Evolutionary conservation across 2,888 invertebrate genomes (phyloP).

Genomic region (Yponomeuta plumbellus): DNA sequence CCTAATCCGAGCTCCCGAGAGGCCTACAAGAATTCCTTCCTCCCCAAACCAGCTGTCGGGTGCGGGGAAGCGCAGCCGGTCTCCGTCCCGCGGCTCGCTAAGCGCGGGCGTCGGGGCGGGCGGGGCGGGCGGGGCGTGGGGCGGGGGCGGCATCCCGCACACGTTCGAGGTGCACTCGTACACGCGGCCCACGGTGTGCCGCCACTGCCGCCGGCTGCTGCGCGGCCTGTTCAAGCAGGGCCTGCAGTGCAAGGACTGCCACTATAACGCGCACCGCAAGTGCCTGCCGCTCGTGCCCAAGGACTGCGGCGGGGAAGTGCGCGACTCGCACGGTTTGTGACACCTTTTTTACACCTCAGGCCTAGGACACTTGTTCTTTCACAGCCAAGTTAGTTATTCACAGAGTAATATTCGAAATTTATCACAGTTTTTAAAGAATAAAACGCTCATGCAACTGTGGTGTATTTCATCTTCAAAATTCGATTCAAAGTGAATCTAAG

Average conservation of each 20-base stretch:
- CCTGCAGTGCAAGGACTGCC: constrained; percentile 97
- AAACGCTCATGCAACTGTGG: too few relatives aligned
- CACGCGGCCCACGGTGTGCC: constrained; percentile 97
- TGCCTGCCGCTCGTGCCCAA: constrained; percentile 93
- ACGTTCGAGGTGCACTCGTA: constrained; percentile 98
- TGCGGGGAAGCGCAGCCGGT: constrained; percentile 77
- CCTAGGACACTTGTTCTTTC: too few relatives aligned
- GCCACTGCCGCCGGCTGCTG: constrained; percentile 95
- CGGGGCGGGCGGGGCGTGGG: constrained; percentile 5
- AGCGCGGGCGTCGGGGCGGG: not conserved
- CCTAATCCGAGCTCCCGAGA: too few relatives aligned
- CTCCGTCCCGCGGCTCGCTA: constrained; percentile 79
- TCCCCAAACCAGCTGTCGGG: not conserved
- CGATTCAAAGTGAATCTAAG: too few relatives aligned
- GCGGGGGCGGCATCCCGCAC: constrained; percentile 81
- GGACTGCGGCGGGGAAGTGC: constrained; percentile 82
- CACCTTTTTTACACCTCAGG: not conserved
- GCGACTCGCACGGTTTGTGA: constrained; percentile 13
- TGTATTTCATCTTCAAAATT: too few relatives aligned
- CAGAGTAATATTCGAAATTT: too few relatives aligned
- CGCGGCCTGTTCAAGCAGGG: constrained; percentile 98
- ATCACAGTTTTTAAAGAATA: too few relatives aligned
- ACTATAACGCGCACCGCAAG: constrained; percentile 97
- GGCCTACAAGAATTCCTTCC: too few relatives aligned
- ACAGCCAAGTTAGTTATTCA: too few relatives aligned